Percentiles rank a stretch among this genome's conserved stretches.
Conservation (phyloP, 2,113 vertebrate genomes). For the Eptesicus fuscus region DNA sequence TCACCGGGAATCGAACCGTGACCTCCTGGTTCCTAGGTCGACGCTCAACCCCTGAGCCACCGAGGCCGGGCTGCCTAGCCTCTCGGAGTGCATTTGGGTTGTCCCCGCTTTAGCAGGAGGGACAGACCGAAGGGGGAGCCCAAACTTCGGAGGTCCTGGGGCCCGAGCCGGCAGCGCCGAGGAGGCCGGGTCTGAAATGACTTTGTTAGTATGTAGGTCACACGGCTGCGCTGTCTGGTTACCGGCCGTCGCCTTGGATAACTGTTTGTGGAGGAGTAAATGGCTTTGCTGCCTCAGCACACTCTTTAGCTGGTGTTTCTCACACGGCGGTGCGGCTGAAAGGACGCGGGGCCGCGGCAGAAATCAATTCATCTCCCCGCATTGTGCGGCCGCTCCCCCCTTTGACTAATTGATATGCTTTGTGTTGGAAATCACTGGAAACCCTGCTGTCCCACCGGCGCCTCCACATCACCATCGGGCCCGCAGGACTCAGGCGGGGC, state of each 20-base stretch:
- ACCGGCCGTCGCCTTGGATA: slow-evolving; percentile 97
- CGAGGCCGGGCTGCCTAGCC: too few relatives aligned
- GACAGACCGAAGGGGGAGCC: background rate
- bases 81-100: background rate
- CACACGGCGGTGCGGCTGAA: slow-evolving; percentile 98
- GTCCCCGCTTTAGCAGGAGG: background rate
- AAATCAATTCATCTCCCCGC: slow-evolving; percentile 92
- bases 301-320: slow-evolving; percentile 97
- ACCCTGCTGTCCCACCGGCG: slow-evolving; percentile 73
- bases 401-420: slow-evolving; percentile 89
- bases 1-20: too few relatives aligned
- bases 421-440: slow-evolving; percentile 83
- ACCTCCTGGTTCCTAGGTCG: too few relatives aligned
- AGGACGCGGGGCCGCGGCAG: slow-evolving; percentile 90
- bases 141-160: background rate
- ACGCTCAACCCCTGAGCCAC: too few relatives aligned
- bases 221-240: slow-evolving; percentile 92
- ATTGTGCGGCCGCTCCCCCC: slow-evolving; percentile 84
- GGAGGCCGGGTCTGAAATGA: slow-evolving; percentile 84
- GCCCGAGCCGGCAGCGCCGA: slow-evolving; percentile 78
- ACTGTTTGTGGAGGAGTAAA: slow-evolving; percentile 99
- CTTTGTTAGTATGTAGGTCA: slow-evolving; percentile 99
- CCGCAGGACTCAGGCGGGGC: slow-evolving; percentile 74
- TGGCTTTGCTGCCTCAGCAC: slow-evolving; percentile 99
- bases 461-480: slow-evolving; percentile 80